Evolutionary conservation across 2,888 invertebrate species (phyloP), one percentile per base, ranked within the genome.

Genomic region (Tetranychus truncatus): DNA sequence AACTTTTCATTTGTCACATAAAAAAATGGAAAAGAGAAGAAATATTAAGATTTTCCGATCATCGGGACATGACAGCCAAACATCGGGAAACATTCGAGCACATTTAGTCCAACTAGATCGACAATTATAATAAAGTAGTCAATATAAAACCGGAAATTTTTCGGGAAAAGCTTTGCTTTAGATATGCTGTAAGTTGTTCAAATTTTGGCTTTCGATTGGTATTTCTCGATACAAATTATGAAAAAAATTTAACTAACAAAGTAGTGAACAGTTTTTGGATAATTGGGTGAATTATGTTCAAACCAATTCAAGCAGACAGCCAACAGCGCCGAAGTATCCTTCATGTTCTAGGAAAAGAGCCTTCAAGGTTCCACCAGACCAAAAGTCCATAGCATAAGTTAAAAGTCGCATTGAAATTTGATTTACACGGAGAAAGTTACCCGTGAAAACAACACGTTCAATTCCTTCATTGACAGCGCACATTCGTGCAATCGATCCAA

Each of bases 381-480:
- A 99, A 83, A 92, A 99, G 78, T 96, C 93, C 96, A 99, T 96
- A 3, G 96, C 97, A 83, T 91, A 92, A 0, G 96, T 92, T 75
- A 99, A 85, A 77, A 95, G 85, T 82, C 94, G 94, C 93, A 96
- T 95, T 0, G 97, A 94, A 79, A 99, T 89, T 34, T 92, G 92
- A 84, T 99, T 99, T 72, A 95, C 95, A 69, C 97, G 88, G 65
- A 99, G 86, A 83, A 99, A 99, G 84, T 99, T 99, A 0, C 97
- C 97, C 79, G 94, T 93, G 85, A 97, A 96, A 74, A 96, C 91
- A 74, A 97, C 95, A 74, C 82, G 79, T 76, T 84, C 83, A 73
- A 81, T 80, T 24, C 78, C 78, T 82, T 96, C 92, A 82, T 94
- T 95, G 75, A 89, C 87, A 0, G 97, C 97, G 83, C 95, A 95